Conservation (phyloP, 2,797 vertebrate genomes). For the Mastacembelus armatus region DNA sequence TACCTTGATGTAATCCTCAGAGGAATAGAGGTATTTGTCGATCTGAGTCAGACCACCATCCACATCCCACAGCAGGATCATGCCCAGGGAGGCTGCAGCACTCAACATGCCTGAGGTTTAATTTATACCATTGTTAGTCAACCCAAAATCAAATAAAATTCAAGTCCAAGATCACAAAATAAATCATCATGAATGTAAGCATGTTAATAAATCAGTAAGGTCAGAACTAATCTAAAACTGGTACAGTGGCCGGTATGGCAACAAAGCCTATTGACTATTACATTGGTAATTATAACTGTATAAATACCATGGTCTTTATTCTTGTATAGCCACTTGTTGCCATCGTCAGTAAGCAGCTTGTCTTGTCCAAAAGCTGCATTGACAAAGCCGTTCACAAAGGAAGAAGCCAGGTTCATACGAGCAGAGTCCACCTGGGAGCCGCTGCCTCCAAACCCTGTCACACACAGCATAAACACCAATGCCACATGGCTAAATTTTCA, state of each 20-base stretch:
- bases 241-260: background rate
- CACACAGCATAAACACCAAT: background rate
- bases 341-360: conserved; percentile 97
- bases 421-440: conserved; percentile 98
- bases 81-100: conserved; percentile 95
- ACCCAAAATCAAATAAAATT: background rate
- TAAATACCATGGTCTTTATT: conserved; percentile 99
- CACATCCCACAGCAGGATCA: conserved; percentile 97
- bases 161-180: background rate
- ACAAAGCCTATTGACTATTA: background rate
- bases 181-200: background rate
- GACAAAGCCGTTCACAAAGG: conserved; percentile 98
- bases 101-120: conserved; percentile 94
- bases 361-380: conserved; percentile 98
- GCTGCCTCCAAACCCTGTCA: conserved; percentile 93
- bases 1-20: conserved; percentile 99
- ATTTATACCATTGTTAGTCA: background rate
- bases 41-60: conserved; percentile 98
- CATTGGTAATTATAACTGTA: too few relatives aligned
- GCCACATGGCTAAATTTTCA: background rate
- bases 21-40: conserved; percentile 98
- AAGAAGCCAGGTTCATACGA: conserved; percentile 98
- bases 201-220: background rate
- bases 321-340: conserved; percentile 99
- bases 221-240: background rate